phyloP scores from a whole-genome alignment of 2,797 vertebrate genomes.

The Hemibagrus guttatus region DNA sequence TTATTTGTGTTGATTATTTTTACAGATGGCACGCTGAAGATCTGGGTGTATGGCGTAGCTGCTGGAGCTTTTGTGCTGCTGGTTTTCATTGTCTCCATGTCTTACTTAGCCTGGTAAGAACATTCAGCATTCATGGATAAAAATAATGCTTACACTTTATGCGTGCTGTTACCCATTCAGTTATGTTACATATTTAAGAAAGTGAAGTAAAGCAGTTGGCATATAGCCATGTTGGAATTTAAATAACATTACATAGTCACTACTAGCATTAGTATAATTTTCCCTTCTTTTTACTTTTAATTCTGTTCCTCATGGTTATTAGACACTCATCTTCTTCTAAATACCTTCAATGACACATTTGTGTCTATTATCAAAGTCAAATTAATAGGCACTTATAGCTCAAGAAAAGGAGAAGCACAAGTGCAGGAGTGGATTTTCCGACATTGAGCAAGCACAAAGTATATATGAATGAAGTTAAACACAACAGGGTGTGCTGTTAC shows the following conservation, averaged over 20 bases:
- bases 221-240: neutral
- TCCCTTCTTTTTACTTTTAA: neutral
- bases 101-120: conserved; percentile 97
- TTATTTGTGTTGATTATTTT: conserved; percentile 58
- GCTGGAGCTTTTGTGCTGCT: conserved; percentile 94
- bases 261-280: neutral
- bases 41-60: conserved; percentile 97
- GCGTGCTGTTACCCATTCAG: neutral
- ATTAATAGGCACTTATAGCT: neutral
- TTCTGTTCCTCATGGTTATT: neutral
- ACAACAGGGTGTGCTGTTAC: neutral
- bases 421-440: neutral
- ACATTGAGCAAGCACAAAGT: neutral
- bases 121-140: neutral
- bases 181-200: neutral
- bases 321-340: neutral
- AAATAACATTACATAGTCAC: neutral
- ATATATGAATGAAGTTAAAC: neutral
- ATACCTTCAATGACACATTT: neutral
- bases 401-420: neutral
- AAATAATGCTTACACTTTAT: neutral
- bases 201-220: too few relatives aligned
- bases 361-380: neutral
- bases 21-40: conserved; percentile 96
- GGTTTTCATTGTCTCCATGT: conserved; percentile 96